phyloP scores from a whole-genome alignment of 1,140 invertebrate species.

The Sesamia nonagrioides region DNA sequence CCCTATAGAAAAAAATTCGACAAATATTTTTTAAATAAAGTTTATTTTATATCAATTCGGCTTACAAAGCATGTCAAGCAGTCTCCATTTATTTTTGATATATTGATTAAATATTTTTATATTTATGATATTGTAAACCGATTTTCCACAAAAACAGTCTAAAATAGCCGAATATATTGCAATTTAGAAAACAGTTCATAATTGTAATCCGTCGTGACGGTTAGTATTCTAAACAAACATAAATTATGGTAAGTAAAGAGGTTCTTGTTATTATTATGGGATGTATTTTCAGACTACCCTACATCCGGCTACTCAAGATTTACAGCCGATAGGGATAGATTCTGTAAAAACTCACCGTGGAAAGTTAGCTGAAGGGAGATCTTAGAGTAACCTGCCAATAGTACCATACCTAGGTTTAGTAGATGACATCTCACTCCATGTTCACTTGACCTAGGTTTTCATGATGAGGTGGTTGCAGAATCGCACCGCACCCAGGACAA shows the following conservation, averaged over 20 bases:
- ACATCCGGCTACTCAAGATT: not conserved
- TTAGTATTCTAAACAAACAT: conserved; percentile 34
- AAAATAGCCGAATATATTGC: conserved; percentile 20
- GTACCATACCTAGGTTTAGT: no score
- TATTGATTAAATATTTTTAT: not conserved
- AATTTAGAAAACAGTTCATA: conserved; percentile 35
- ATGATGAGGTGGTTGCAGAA: no score
- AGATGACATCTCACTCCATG: no score
- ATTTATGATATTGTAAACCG: conserved; percentile 21
- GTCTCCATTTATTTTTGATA: no score
- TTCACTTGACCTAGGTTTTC: no score
- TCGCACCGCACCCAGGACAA: no score
- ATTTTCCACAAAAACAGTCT: conserved; percentile 26
- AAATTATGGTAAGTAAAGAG: conserved; percentile 19
- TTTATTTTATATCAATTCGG: no score
- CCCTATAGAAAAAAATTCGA: not conserved
- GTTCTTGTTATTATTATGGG: conserved; percentile 20
- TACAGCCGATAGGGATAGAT: not conserved
- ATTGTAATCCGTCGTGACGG: conserved; percentile 8
- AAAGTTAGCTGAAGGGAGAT: no score
- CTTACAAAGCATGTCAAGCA: no score
- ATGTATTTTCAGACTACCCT: conserved; percentile 14
- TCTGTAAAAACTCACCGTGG: no score
- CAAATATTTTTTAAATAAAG: not conserved
- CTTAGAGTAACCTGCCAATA: no score